Base-by-base conservation (phyloP, 2,113 vertebrate species). In the Dasyprocta punctata region DNA sequence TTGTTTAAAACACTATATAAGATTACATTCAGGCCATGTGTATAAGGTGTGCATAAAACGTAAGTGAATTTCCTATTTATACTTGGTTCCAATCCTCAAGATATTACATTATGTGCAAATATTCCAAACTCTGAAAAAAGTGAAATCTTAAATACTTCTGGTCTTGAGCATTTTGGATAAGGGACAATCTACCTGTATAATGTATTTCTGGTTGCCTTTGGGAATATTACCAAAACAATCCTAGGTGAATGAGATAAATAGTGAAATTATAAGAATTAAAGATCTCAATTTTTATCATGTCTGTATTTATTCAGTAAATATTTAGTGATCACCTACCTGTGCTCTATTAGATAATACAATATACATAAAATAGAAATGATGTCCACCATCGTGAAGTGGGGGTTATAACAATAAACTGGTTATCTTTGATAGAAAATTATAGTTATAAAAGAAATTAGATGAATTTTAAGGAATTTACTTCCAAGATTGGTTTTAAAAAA, bases 161-260 rank as follows among this genome's bases (percentile, higher is more conserved):
- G 16, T 52, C 36, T 56, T 33, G 38, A 80, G n/a, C 16, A 56
- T 56, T 67, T 56, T 56, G 22, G 47, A 9, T 86, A 77, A 63
- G 20, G 73, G n/a, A 44, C 63, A 78, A 10, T 69, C 38, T 26
- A 28, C 10, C 28, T 58, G 8, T 67, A 0, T 82, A 24, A 24
- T 83, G 33, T 87, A 11, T 80, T 94, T 93, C 91, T 93, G 93
- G 78, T 86, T 78, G 58, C 28, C 65, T 94, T 95, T 93, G 71
- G 13, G 9, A 86, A 49, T 91, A 38, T 91, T 91, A 61, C 63
- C 58, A 90, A 83, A 90, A n/a, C 30, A 93, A 38, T 85, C 30
- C n/a, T 90, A 19, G 26, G 24, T 90, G 20, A 93, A 20, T 86
- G 65, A 36, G 16, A 5, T 92, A 85, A 89, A 22, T 69, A 11